Evolutionary conservation across 1,140 invertebrate genomes (phyloP), one percentile per base, ranked within the genome.

Genomic region (Xylocopa sonorina): DNA sequence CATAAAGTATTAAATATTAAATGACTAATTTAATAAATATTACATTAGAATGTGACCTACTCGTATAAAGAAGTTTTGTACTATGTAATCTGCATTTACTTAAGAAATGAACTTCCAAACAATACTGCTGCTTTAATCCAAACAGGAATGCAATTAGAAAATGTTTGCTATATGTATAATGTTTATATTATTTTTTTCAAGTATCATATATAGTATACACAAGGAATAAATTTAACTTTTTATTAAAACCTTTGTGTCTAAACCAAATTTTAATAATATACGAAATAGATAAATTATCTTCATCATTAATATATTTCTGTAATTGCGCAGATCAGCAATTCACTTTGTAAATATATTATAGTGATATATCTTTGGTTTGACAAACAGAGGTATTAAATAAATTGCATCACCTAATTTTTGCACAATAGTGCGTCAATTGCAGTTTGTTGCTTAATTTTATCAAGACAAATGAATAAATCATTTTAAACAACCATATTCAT

Each of bases 31-130:
- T n/a, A n/a, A n/a, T n/a, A n/a, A n/a, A n/a, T n/a, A n/a, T n/a
- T n/a, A n/a, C n/a, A n/a, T n/a, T n/a, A n/a, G n/a, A n/a, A n/a
- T 60, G 51, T n/a, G 7, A 82, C 4, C 14, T 63, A 60, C 76
- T 34, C 50, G 53, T 57, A 43, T 72, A 29, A 71, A 58, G 27
- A 57, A 69, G 27, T 41, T 68, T 82, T 73, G 50, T 83, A 68
- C 41, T 53, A 68, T 83, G 66, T 78, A 81, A 71, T 34, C 57
- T 71, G 51, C 16, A 41, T 27, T 53, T 43, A 43, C 43, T 69
- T 29, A 27, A 58, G 18, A 29, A 69, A 24, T 18, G 27, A 18
- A 38, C n/a, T 58, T 24, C 53, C 16, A 0, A 27, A 10, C 34
- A 10, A 18, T 32, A 32, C 14, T 0, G 24, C 18, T 1, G 24